Base-by-base conservation (phyloP, 2,797 vertebrate genomes). In the Sebastes kiyomatsui region DNA sequence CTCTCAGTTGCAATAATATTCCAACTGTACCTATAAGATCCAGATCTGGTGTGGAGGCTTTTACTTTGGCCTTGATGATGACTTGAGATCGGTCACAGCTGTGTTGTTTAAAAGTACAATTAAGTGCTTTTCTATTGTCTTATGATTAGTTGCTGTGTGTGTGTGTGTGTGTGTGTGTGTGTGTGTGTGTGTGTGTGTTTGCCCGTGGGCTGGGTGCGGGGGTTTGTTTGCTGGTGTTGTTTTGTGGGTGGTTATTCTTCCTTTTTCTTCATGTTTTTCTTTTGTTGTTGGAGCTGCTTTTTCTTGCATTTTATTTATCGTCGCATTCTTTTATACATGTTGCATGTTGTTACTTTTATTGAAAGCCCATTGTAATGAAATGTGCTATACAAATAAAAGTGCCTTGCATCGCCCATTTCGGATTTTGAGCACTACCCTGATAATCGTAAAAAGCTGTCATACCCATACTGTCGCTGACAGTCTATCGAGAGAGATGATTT, bases 391-490 rank as follows among this genome's bases (percentile, higher is more conserved):
- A 55, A 78, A 81, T 52, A 73, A 68, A 75, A 84, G 38, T 61
- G 56, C n/a, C 61, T 55, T 70, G 13, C 42, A 2, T 25, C 75
- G 74, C 27, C 72, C 52, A 86, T 74, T 84, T 81, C 52, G 33
- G 14, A 71, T 75, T 78, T 67, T 64, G 56, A 81, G 42, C 68
- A 35, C 52, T 62, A 27, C 68, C 79, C 49, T 54, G 70, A 65
- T 78, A 61, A 90, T 82, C 62, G 23, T 66, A 67, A 84, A 83
- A 89, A 80, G 67, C 79, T 87, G 75, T 81, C 71, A 76, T 61
- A 77, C 65, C 35, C 81, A 80, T 65, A 62, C 78, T 69, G 82
- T 74, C 60, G 56, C 77, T 82, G 75, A 66, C 65, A 72, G 76
- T 66, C 65, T 79, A 75, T 60, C 33, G 69, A 77, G 70, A 75